Conservation (phyloP, 1,140 invertebrate genomes). For the Telenomus remus region DNA sequence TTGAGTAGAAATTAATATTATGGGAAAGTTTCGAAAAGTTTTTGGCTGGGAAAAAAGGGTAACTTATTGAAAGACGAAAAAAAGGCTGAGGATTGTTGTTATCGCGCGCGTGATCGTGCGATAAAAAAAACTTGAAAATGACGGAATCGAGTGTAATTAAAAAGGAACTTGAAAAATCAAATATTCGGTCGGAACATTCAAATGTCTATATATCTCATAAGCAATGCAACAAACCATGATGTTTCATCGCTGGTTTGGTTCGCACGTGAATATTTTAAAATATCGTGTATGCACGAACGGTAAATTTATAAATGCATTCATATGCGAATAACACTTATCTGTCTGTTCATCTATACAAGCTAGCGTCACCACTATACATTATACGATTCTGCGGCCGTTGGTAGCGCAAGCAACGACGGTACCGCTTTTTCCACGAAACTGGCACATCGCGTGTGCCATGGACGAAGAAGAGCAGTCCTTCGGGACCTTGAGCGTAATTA, state of each 20-base stretch:
- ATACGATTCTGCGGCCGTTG: slow-evolving; percentile 58
- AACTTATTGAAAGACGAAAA: too few species aligned
- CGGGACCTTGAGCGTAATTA: slow-evolving; percentile 60
- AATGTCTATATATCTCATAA: slow-evolving; percentile 46
- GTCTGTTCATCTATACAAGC: slow-evolving; percentile 61
- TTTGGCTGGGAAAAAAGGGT: too few species aligned
- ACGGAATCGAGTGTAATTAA: too few species aligned
- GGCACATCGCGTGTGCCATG: slow-evolving; percentile 60
- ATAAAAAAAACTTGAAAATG: too few species aligned
- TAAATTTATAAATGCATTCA: slow-evolving; percentile 53
- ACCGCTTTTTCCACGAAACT: slow-evolving; percentile 59
- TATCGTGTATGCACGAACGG: slow-evolving; percentile 58
- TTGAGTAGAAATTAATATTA: too few species aligned
- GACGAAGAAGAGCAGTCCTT: slow-evolving; percentile 60
- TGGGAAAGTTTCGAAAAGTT: too few species aligned
- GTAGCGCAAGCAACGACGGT: slow-evolving; percentile 55
- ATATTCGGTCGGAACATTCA: slow-evolving; percentile 32
- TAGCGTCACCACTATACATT: slow-evolving; percentile 57
- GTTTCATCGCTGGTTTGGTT: slow-evolving; percentile 57
- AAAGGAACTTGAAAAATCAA: slow-evolving; percentile 32
- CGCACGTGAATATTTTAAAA: slow-evolving; percentile 62
- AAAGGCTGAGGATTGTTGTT: too few species aligned
- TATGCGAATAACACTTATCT: slow-evolving; percentile 63
- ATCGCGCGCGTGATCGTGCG: too few species aligned
- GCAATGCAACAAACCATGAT: slow-evolving; percentile 54